Conservation (phyloP, 2,888 invertebrate genomes). For the Archips crataeganus region DNA sequence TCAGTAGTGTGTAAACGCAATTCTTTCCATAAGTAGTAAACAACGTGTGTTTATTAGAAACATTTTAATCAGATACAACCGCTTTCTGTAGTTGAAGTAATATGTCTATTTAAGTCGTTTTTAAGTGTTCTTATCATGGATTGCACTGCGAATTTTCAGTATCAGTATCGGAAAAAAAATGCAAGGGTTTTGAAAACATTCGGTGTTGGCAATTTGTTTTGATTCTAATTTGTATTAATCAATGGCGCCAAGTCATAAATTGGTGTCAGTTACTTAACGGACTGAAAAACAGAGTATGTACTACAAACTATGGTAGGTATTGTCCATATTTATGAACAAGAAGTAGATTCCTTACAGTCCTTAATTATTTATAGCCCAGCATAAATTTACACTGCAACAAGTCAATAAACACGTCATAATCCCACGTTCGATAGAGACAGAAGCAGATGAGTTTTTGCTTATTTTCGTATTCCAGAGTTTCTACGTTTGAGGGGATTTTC, state of each 20-base stretch:
- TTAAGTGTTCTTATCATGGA: too few species aligned
- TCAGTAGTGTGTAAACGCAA: too few species aligned
- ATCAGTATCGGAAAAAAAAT: too few species aligned
- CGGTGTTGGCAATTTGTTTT: not conserved
- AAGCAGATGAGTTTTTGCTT: constrained; percentile 74
- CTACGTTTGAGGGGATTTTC: constrained; percentile 62
- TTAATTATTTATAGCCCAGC: constrained; percentile 14
- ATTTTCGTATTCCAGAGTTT: constrained; percentile 80
- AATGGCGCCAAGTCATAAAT: not conserved
- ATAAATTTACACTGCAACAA: constrained; percentile 37
- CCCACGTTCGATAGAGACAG: constrained; percentile 64
- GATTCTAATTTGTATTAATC: not conserved
- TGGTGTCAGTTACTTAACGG: not conserved
- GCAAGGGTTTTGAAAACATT: too few species aligned
- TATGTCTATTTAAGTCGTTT: too few species aligned
- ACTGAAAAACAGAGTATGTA: not conserved
- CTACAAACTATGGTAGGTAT: not conserved
- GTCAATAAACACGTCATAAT: constrained; percentile 56
- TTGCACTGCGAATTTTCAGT: too few species aligned
- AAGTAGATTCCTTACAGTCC: constrained; percentile 25
- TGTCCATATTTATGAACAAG: constrained; percentile 4
- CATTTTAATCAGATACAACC: too few species aligned
- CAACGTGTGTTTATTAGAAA: too few species aligned
- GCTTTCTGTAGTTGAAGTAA: too few species aligned
- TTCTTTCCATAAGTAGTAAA: too few species aligned